A percentile compares a stretch with the other conserved stretches of the same genome.
Evolutionary conservation across 1,140 invertebrate species (phyloP).

Genomic region (Trichonephila inaurata): DNA sequence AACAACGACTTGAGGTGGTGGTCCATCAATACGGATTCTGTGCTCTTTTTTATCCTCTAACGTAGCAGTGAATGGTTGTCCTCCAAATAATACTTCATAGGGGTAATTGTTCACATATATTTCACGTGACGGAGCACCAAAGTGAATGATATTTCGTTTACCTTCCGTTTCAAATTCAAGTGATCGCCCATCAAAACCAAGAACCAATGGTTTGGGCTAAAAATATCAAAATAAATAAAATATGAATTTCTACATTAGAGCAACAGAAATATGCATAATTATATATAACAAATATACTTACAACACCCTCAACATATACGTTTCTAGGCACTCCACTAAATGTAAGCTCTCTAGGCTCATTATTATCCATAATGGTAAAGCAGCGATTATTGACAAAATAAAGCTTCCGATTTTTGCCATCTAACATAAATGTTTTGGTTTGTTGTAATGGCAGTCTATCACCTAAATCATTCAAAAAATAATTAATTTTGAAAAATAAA

Average conservation of each 20-base stretch:
- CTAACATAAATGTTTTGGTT: slow-evolving; percentile 10
- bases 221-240: slow-evolving; percentile 42
- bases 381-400: slow-evolving; percentile 44
- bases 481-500: not conserved
- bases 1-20: slow-evolving; percentile 87
- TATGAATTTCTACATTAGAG: no score
- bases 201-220: slow-evolving; percentile 63
- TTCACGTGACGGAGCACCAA: slow-evolving; percentile 95
- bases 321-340: slow-evolving; percentile 83
- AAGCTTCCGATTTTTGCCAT: slow-evolving; percentile 44
- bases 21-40: slow-evolving; percentile 89
- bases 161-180: slow-evolving; percentile 82
- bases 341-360: slow-evolving; percentile 91
- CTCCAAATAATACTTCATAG: slow-evolving; percentile 95
- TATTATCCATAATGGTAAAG: slow-evolving; percentile 79
- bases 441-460: not conserved
- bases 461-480: not conserved
- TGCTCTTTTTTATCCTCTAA: slow-evolving; percentile 89
- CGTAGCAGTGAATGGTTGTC: slow-evolving; percentile 91
- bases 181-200: slow-evolving; percentile 78
- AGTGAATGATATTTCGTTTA: slow-evolving; percentile 85
- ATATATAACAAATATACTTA: slow-evolving; percentile 33
- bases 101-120: slow-evolving; percentile 92
- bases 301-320: slow-evolving; percentile 79
- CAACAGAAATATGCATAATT: no score